These are phyloP conservation scores for Amaurobius ferox DNA, from an alignment of 2,888 invertebrate genomes.

Conservation along the genomic window DNA sequence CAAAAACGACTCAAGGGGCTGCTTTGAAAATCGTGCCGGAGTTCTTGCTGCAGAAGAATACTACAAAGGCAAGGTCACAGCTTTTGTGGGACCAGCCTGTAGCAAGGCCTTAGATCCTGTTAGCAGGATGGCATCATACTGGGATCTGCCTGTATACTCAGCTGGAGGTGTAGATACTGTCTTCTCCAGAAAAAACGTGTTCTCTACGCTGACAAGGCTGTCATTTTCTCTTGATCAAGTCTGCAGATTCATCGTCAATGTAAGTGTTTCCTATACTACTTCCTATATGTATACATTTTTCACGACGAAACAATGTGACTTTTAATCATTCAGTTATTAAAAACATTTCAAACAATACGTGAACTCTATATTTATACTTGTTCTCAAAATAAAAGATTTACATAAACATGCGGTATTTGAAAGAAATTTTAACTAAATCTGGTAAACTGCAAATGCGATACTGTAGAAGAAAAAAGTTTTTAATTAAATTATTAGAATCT, in stretches of 20 bases:
- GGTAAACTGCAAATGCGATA: no score
- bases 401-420: no score
- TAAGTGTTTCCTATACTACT: no score
- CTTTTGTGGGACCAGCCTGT: slow-evolving; percentile 91
- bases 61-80: slow-evolving; percentile 76
- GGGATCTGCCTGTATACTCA: slow-evolving; percentile 95
- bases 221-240: slow-evolving; percentile 73
- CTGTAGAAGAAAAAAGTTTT: no score
- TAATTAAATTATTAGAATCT: no score
- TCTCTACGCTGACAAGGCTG: slow-evolving; percentile 73
- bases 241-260: slow-evolving; percentile 56
- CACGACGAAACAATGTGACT: no score
- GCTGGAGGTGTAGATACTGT: slow-evolving; percentile 73
- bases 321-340: no score
- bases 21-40: slow-evolving; percentile 55
- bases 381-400: no score
- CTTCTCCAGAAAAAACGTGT: slow-evolving; percentile 71
- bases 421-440: no score
- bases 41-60: slow-evolving; percentile 73
- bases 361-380: no score
- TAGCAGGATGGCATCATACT: slow-evolving; percentile 90
- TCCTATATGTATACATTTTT: no score
- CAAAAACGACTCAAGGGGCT: slow-evolving; percentile 65
- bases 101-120: slow-evolving; percentile 90
- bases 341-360: no score